phyloP scores from a whole-genome alignment of 2,797 vertebrate species.

The Pangasius macronema region DNA sequence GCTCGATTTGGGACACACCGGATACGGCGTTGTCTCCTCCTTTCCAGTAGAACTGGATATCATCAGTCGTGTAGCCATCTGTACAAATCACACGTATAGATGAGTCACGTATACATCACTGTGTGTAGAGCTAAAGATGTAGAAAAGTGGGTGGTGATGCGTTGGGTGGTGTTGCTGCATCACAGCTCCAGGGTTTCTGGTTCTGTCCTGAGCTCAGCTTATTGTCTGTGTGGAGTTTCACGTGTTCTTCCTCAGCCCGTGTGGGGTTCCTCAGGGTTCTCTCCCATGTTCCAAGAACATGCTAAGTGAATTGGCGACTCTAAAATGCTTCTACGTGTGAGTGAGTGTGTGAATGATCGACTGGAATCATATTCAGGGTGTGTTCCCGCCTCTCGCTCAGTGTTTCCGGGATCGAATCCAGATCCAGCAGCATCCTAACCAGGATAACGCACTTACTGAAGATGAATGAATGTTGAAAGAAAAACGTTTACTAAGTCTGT shows the following conservation, averaged over 20 bases:
- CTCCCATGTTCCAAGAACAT: not conserved
- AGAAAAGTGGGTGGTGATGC: not conserved
- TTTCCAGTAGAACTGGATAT: conserved; percentile 98
- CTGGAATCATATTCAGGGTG: not conserved
- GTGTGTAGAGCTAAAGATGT: not conserved
- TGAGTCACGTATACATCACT: not conserved
- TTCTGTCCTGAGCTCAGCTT: not conserved
- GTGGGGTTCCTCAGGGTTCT: not conserved
- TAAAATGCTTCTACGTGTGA: not conserved
- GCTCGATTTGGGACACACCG: conserved; percentile 91
- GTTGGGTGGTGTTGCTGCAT: not conserved
- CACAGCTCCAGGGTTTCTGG: not conserved
- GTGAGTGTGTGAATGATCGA: not conserved
- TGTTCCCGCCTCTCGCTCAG: not conserved
- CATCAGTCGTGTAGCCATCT: conserved; percentile 98
- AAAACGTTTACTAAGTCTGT: not conserved
- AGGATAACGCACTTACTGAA: not conserved
- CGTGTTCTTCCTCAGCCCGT: not conserved
- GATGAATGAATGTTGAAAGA: not conserved
- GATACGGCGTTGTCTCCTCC: conserved; percentile 92
- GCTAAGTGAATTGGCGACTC: not conserved
- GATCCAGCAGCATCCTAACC: not conserved
- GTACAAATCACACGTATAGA: conserved; percentile 29
- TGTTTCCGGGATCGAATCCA: not conserved
- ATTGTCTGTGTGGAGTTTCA: not conserved